Percentiles rank a stretch among this genome's conserved stretches.
These are phyloP conservation scores for Exephanes ischioxanthus DNA, from an alignment of 2,888 invertebrate genomes.

Conservation along the genomic window DNA sequence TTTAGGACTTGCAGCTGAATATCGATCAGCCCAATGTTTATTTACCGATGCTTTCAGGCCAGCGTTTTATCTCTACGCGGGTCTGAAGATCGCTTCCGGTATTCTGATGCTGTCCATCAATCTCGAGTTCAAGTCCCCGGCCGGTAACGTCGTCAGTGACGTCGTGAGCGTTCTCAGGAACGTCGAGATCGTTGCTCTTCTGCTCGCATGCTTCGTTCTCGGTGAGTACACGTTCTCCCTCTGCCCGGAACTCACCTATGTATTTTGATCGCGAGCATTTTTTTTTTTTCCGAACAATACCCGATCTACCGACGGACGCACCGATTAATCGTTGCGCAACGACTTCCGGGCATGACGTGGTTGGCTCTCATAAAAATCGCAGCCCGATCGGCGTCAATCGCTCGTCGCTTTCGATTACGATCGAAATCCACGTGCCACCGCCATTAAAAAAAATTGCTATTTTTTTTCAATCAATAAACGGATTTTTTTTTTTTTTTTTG, in stretches of 20 bases:
- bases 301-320: constrained; percentile 18
- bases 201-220: constrained; percentile 90
- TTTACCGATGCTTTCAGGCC: constrained; percentile 86
- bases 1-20: too few relatives aligned
- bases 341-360: constrained; percentile 44
- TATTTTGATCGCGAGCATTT: not conserved
- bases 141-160: constrained; percentile 89
- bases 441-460: not conserved
- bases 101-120: constrained; percentile 90
- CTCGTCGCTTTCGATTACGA: constrained; percentile 3
- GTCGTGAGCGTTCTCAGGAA: constrained; percentile 89
- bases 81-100: constrained; percentile 89
- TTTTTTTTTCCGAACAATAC: constrained; percentile 41
- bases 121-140: constrained; percentile 91
- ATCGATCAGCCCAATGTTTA: not conserved
- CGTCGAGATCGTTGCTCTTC: constrained; percentile 90
- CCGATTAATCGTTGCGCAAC: constrained; percentile 45
- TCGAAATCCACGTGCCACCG: not conserved
- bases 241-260: too few relatives aligned
- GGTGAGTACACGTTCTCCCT: constrained; percentile 85
- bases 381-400: constrained; percentile 13
- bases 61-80: constrained; percentile 92
- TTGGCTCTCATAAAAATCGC: constrained; percentile 26
- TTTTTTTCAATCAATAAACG: too few relatives aligned
- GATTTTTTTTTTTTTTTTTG: too few relatives aligned